A percentile compares a stretch with the other conserved stretches of the same genome.
These are phyloP conservation scores for Carapus acus DNA, from an alignment of 2,797 vertebrate species.

Conservation along the genomic window DNA sequence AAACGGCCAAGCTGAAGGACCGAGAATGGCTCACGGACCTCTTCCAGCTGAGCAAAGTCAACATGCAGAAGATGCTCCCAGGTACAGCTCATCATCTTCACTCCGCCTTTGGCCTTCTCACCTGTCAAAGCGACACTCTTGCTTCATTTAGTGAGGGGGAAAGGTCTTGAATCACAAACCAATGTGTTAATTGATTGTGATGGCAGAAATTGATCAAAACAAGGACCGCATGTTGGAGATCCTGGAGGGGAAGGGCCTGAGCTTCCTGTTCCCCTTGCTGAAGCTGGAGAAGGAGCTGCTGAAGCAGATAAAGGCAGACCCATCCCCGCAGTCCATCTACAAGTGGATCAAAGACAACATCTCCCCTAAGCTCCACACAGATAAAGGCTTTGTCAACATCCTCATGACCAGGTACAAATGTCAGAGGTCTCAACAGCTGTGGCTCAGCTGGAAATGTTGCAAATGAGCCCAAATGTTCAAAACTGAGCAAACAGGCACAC, in stretches of 20 bases:
- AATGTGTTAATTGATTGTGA: background rate
- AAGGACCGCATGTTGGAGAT: constrained; percentile 99
- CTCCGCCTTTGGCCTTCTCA: too few species aligned
- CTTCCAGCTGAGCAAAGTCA: constrained; percentile 97
- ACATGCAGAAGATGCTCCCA: constrained; percentile 99
- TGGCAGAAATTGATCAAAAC: constrained; percentile 95
- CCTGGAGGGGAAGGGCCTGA: constrained; percentile 94
- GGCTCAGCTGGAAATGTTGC: too few species aligned
- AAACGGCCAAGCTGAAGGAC: constrained; percentile 92
- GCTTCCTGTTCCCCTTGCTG: constrained; percentile 95
- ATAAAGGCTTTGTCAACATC: constrained; percentile 99
- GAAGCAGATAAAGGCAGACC: constrained; percentile 94
- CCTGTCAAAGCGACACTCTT: background rate
- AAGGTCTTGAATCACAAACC: too few species aligned
- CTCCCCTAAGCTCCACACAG: constrained; percentile 94
- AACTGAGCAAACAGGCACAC: too few species aligned
- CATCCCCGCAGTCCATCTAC: constrained; percentile 96
- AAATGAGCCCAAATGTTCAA: too few species aligned
- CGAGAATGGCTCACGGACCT: constrained; percentile 95
- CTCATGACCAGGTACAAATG: constrained; percentile 99
- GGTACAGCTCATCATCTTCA: too few species aligned
- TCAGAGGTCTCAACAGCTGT: too few species aligned
- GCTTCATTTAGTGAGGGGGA: too few species aligned
- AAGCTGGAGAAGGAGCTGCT: constrained; percentile 98
- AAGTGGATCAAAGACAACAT: constrained; percentile 99